Percentiles rank a stretch among this genome's conserved stretches.
phyloP scores from a whole-genome alignment of 1,140 invertebrate genomes.

The Stegodyphus dumicola region DNA sequence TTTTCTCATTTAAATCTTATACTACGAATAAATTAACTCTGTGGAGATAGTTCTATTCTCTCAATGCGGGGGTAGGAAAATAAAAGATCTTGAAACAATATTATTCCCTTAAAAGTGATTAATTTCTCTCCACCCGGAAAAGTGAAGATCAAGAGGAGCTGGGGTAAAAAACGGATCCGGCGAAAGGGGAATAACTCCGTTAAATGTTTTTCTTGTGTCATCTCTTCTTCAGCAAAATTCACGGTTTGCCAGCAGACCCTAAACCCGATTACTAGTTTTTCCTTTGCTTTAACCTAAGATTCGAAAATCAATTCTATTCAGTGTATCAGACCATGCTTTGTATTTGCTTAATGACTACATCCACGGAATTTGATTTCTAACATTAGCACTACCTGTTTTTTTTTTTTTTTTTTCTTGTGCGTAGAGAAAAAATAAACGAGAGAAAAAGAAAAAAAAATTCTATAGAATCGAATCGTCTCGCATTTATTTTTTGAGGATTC shows the following conservation, averaged over 20 bases:
- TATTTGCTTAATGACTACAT: conserved; percentile 49
- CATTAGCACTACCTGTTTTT: conserved; percentile 18
- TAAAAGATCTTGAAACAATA: conserved; percentile 3
- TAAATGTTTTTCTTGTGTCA: conserved; percentile 28
- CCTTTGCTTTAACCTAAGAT: not conserved
- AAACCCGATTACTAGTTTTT: conserved; percentile 29
- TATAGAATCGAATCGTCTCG: no score
- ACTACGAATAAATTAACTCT: no score
- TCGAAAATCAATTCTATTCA: conserved; percentile 41
- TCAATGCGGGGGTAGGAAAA: not conserved
- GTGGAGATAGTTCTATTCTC: no score
- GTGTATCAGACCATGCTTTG: conserved; percentile 34
- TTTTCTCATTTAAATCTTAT: no score
- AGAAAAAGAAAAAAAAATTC: no score
- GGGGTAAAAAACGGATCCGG: no score
- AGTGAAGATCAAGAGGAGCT: not conserved
- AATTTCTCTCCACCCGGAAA: not conserved
- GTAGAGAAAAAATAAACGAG: no score
- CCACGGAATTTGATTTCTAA: conserved; percentile 32
- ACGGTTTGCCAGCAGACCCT: conserved; percentile 2
- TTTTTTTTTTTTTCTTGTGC: conserved; percentile 23
- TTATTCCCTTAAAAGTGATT: conserved; percentile 21
- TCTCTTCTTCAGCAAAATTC: not conserved
- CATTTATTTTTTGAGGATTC: no score
- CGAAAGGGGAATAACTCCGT: conserved; percentile 1